Conservation (phyloP, 2,797 vertebrate species). For the Siniperca scherzeri region DNA sequence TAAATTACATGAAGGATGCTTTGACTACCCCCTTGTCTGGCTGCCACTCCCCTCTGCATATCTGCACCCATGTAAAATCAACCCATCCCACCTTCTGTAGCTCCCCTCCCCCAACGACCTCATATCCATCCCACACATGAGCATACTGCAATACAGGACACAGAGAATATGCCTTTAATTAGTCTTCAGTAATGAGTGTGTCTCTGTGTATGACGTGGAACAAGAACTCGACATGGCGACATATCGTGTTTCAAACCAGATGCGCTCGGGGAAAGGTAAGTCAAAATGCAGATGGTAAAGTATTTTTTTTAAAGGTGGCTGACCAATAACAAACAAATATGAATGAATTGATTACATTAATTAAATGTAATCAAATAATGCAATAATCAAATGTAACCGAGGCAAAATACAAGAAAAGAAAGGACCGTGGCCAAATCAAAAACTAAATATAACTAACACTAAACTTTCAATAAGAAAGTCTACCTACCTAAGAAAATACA, state of each 20-base stretch:
- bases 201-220: constrained; percentile 23
- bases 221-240: not conserved
- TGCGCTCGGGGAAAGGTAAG: not conserved
- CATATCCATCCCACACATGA: constrained; percentile 37
- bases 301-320: not conserved
- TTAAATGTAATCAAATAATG: constrained; percentile 9
- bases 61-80: constrained; percentile 63
- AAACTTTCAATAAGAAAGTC: not conserved
- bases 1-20: constrained; percentile 81
- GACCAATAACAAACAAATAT: not conserved
- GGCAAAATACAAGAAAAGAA: not conserved
- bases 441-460: not conserved
- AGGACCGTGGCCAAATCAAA: not conserved
- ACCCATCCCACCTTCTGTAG: constrained; percentile 46
- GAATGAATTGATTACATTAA: not conserved
- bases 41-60: constrained; percentile 64
- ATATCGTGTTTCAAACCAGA: not conserved
- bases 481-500: not conserved
- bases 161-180: constrained; percentile 55
- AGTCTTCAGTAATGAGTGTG: constrained; percentile 32
- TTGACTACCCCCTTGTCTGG: constrained; percentile 67
- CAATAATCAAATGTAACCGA: not conserved
- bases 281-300: not conserved
- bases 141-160: constrained; percentile 16
- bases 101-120: constrained; percentile 52